Base-by-base conservation (phyloP, 2,113 vertebrate species). In the Bos indicus region DNA sequence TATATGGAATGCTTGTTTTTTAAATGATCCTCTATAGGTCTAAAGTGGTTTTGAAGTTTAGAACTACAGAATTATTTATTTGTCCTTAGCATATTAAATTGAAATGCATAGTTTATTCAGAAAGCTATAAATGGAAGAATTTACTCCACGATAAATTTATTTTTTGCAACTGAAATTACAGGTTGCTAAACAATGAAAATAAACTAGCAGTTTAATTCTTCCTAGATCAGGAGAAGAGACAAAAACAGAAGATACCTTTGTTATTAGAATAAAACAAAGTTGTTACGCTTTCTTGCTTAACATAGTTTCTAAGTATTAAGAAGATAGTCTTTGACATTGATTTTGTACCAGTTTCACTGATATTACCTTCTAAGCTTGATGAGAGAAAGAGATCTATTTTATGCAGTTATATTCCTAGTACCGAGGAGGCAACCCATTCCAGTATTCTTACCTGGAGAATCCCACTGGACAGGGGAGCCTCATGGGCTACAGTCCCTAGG, bases 31-130 rank as follows among this genome's bases (percentile, higher is more conserved):
- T 92, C 93, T 96, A 48, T 57, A 96, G 43, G 83, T 48, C 57
- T 74, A 90, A 92, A 90, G 40, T 96, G 12, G 7, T 64, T 95
- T 97, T 86, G 36, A 86, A 86, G 43, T 96, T 95, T 36, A 93
- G 56, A 67, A 96, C 94, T 86, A 74, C 56, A 88, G 67, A 95
- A 94, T 90, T 91, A 81, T 23, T 89, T 94, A 90, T 77, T 87
- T 89, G 71, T 52, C 33, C 92, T 97, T 82, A n/a, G 16, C 12
- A 13, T 95, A 64, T 91, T 77, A 91, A 78, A 82, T 93, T 95
- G 56, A 93, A 88, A 54, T 88, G 36, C 36, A 0, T 83, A 84
- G 59, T 91, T 97, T 97, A 77, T 91, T 91, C 26, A 95, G 78
- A 92, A 12, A 87, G 21, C 82, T 95, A 62, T 17, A 95, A 91